Conservation (phyloP, 1,140 invertebrate species). For the Triops longicaudatus region DNA sequence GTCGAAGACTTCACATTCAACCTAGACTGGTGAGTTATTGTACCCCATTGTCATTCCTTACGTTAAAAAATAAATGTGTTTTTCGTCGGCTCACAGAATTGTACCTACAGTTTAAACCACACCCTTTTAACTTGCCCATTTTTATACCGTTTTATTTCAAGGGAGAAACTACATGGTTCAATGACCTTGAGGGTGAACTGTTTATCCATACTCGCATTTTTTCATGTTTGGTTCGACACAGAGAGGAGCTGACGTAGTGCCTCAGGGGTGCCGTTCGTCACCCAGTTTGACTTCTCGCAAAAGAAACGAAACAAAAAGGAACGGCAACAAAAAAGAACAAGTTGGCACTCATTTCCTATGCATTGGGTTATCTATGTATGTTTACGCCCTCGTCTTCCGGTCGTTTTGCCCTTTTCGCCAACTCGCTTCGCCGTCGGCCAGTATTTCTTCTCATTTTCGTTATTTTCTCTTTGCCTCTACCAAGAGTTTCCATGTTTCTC, state of each 20-base stretch:
- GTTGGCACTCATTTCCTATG: background rate
- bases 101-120: no score
- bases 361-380: background rate
- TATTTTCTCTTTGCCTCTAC: background rate
- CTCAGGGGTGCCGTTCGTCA: background rate
- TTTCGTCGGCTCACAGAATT: no score
- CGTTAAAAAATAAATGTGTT: no score
- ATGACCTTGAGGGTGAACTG: no score
- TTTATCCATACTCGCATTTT: background rate
- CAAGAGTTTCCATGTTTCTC: background rate
- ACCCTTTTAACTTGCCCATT: no score
- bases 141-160: no score
- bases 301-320: no score
- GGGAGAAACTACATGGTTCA: no score
- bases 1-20: no score
- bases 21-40: no score
- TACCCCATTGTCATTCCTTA: no score
- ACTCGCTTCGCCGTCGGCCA: background rate
- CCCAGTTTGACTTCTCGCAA: background rate
- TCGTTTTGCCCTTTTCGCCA: background rate
- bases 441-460: background rate
- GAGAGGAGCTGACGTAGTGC: background rate
- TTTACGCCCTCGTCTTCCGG: no score
- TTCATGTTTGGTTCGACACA: background rate
- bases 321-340: background rate